phyloP scores from a whole-genome alignment of 2,888 invertebrate species.

The Apamea anceps region DNA sequence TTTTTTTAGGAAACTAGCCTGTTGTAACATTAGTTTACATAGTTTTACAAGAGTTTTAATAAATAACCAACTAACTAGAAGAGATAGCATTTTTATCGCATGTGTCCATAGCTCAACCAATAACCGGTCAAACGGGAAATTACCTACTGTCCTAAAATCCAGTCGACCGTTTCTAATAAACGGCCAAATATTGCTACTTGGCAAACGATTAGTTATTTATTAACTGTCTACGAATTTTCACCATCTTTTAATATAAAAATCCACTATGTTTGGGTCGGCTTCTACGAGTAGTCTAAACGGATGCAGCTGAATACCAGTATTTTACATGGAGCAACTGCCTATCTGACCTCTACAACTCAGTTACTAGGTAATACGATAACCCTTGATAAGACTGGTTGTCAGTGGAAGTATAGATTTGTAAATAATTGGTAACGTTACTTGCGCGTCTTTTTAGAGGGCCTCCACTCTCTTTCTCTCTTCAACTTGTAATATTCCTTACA shows the following conservation, averaged over 20 bases:
- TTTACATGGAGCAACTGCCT: background rate
- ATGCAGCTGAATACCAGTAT: background rate
- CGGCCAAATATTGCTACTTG: background rate
- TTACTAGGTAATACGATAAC: background rate
- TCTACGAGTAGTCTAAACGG: background rate
- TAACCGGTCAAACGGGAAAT: background rate
- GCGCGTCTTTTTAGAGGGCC: background rate
- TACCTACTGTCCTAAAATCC: no score
- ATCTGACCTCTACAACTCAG: background rate
- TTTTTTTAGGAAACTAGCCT: no score
- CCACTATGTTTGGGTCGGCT: background rate
- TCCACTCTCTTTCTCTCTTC: background rate
- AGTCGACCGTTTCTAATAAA: background rate
- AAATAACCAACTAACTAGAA: background rate
- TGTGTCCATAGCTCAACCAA: background rate
- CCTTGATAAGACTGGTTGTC: background rate
- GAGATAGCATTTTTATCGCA: background rate
- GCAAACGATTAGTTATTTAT: background rate
- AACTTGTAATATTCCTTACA: background rate
- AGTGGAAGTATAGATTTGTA: background rate
- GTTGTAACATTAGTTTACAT: background rate
- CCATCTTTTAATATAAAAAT: background rate
- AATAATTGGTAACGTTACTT: background rate
- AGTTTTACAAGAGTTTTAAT: background rate
- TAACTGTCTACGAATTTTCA: background rate